These are phyloP conservation scores for Toxonevra muliebris DNA, from an alignment of 2,888 invertebrate genomes.

Conservation along the genomic window DNA sequence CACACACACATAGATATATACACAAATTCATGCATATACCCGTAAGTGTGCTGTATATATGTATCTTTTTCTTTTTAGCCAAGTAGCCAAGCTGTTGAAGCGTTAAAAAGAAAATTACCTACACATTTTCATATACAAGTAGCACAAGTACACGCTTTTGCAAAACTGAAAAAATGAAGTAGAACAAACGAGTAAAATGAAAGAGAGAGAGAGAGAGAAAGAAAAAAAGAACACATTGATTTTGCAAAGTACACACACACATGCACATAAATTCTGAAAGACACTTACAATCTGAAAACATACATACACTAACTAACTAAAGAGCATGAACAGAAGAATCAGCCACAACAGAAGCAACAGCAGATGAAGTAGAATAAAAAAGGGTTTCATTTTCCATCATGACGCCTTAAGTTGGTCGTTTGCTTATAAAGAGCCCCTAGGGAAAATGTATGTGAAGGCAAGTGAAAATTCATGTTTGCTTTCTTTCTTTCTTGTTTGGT, in stretches of 20 bases:
- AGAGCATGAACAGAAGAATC: too few relatives aligned
- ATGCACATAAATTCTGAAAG: background rate
- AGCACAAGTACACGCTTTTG: background rate
- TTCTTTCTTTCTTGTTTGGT: background rate
- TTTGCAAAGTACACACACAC: background rate
- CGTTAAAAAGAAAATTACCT: background rate
- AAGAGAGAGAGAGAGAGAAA: background rate
- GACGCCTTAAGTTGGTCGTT: conserved; percentile 41
- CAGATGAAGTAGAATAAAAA: conserved; percentile 4
- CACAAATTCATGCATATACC: background rate
- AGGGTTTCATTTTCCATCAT: conserved; percentile 42
- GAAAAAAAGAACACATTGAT: background rate
- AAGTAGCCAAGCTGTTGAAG: background rate
- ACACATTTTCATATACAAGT: background rate
- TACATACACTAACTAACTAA: conserved; percentile 10
- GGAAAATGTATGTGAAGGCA: conserved; percentile 17
- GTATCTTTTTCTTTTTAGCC: too few relatives aligned
- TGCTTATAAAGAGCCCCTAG: conserved; percentile 38
- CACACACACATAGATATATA: conserved; percentile 13
- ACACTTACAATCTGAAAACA: background rate
- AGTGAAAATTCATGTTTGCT: conserved; percentile 9
- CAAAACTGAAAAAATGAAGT: background rate
- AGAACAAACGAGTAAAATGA: background rate
- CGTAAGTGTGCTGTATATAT: too few relatives aligned
- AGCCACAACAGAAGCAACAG: too few relatives aligned